Conservation (phyloP, 2,113 vertebrate species). For the Melanerpes aurifrons region DNA sequence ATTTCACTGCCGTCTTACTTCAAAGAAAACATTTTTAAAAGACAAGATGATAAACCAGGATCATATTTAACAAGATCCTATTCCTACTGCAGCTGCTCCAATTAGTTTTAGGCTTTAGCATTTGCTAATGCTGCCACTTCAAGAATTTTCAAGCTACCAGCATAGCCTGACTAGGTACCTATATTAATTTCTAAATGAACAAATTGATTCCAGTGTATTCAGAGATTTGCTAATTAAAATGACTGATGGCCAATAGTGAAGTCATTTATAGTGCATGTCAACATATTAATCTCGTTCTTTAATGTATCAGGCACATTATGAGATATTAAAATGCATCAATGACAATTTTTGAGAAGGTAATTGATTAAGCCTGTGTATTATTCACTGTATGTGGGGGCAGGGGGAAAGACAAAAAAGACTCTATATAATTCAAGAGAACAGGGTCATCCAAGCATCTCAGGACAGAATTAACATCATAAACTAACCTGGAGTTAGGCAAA, state of each 20-base stretch:
- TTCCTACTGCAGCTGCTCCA: conserved; percentile 25
- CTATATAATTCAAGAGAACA: background rate
- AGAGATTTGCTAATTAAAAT: background rate
- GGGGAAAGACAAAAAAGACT: background rate
- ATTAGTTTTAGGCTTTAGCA: conserved; percentile 36
- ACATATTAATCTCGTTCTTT: background rate
- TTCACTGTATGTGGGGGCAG: background rate
- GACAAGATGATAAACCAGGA: background rate
- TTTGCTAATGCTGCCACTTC: background rate
- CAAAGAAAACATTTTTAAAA: background rate
- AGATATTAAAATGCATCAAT: background rate
- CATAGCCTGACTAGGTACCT: background rate
- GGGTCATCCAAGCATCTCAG: background rate
- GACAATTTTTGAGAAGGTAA: background rate
- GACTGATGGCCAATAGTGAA: background rate
- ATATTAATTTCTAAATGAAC: background rate
- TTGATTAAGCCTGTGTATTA: background rate
- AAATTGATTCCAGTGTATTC: background rate
- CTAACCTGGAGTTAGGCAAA: background rate
- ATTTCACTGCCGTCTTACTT: background rate
- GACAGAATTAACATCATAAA: background rate
- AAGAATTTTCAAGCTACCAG: background rate
- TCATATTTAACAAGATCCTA: background rate
- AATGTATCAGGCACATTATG: background rate
- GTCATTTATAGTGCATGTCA: background rate